Conservation (phyloP, 2,888 invertebrate species). For the Lepidocyrtoides sp. region DNA sequence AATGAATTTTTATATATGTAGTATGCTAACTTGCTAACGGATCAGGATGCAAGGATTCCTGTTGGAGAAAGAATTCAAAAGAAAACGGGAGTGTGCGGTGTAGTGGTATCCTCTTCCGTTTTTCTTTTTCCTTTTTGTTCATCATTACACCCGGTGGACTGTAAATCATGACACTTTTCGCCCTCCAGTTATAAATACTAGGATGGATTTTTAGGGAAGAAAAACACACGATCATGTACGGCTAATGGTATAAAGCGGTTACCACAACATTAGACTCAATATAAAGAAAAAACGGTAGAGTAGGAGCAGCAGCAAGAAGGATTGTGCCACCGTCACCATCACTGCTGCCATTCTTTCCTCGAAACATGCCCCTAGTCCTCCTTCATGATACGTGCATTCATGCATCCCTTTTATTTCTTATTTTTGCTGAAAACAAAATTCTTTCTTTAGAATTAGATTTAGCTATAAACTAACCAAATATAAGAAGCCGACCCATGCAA, state of each 20-base stretch:
- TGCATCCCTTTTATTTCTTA: slow-evolving; percentile 51
- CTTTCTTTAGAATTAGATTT: slow-evolving; percentile 50
- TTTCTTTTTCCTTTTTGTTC: slow-evolving; percentile 69
- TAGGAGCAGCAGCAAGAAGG: slow-evolving; percentile 1
- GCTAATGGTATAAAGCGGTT: slow-evolving; percentile 57
- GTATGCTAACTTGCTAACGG: no score
- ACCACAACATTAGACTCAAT: slow-evolving; percentile 61
- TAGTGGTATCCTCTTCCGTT: slow-evolving; percentile 62
- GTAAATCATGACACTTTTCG: slow-evolving; percentile 85
- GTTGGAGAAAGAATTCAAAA: slow-evolving; percentile 43
- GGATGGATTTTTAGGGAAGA: slow-evolving; percentile 65
- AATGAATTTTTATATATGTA: no score
- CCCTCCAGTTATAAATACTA: slow-evolving; percentile 71
- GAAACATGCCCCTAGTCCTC: slow-evolving; percentile 12
- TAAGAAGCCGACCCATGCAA: background rate
- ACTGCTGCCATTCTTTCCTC: slow-evolving; percentile 27
- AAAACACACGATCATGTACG: slow-evolving; percentile 12
- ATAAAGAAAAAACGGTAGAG: slow-evolving; percentile 38
- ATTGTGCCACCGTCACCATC: slow-evolving; percentile 61
- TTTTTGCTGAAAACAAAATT: slow-evolving; percentile 72
- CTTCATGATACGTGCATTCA: background rate
- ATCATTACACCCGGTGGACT: slow-evolving; percentile 85
- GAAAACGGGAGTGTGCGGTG: slow-evolving; percentile 15
- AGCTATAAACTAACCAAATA: slow-evolving; percentile 22
- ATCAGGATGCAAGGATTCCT: background rate